phyloP scores from a whole-genome alignment of 2,888 invertebrate genomes.

The Tyria jacobaeae region DNA sequence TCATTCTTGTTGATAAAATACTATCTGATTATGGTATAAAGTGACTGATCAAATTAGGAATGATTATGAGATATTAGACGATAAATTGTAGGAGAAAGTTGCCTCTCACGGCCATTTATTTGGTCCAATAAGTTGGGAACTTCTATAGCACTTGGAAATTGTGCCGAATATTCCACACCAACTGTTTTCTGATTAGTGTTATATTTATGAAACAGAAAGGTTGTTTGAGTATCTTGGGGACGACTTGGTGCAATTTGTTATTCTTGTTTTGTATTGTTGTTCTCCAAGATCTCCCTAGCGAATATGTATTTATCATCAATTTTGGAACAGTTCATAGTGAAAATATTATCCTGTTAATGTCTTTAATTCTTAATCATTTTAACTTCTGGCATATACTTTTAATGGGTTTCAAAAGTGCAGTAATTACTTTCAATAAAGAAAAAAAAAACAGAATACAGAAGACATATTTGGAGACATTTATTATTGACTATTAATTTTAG shows the following conservation, averaged over 20 bases:
- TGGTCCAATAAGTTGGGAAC: constrained; percentile 52
- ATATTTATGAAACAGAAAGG: constrained; percentile 41
- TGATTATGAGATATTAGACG: constrained; percentile 52
- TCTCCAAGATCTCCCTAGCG: constrained; percentile 31
- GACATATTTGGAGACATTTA: no score
- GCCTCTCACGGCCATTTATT: constrained; percentile 40
- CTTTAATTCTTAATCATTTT: neutral
- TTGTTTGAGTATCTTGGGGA: constrained; percentile 33
- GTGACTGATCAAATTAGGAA: constrained; percentile 50
- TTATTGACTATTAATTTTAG: no score
- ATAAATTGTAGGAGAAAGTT: constrained; percentile 52
- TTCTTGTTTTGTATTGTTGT: constrained; percentile 37
- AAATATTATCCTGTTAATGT: neutral
- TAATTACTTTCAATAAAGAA: no score
- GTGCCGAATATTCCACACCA: constrained; percentile 35
- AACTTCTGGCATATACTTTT: no score
- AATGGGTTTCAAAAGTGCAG: no score
- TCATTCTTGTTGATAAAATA: constrained; percentile 30
- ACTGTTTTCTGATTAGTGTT: constrained; percentile 41
- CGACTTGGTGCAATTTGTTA: constrained; percentile 35
- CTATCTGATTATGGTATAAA: constrained; percentile 31
- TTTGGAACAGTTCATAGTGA: neutral
- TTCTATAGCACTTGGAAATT: constrained; percentile 44
- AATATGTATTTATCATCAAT: constrained; percentile 8
- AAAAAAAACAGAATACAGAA: neutral